These are phyloP conservation scores for Parus major DNA, from an alignment of 2,113 vertebrate species.

Conservation along the genomic window DNA sequence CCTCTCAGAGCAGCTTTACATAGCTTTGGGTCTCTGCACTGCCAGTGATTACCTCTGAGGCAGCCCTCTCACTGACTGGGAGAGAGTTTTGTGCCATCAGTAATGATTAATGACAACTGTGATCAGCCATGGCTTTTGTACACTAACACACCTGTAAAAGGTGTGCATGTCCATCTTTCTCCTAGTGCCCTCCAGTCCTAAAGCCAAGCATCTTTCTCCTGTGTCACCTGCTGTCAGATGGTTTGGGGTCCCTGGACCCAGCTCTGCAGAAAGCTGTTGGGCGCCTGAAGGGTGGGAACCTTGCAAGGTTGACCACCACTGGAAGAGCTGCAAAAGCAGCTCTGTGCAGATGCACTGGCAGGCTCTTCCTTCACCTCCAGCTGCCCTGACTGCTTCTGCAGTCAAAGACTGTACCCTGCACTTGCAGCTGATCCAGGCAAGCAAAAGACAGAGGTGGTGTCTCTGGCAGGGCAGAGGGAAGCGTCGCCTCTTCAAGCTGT, in stretches of 20 bases:
- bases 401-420: background rate
- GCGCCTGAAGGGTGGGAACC: background rate
- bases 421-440: background rate
- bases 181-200: fast-evolving
- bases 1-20: background rate
- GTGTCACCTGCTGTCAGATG: background rate
- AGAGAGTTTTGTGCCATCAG: background rate
- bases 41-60: background rate
- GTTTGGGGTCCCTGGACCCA: background rate
- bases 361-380: background rate
- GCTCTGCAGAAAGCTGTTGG: background rate
- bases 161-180: background rate
- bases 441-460: background rate
- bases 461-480: background rate
- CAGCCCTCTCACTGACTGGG: background rate
- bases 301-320: background rate
- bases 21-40: background rate
- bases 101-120: background rate
- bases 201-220: background rate
- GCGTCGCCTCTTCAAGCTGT: background rate
- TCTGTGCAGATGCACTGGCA: background rate
- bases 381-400: background rate
- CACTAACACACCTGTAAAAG: background rate
- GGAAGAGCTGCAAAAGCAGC: background rate
- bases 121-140: background rate